Evolutionary conservation across 2,888 invertebrate genomes (phyloP), one percentile per base, ranked within the genome.

Genomic region (Acanthacorydalis orientalis): DNA sequence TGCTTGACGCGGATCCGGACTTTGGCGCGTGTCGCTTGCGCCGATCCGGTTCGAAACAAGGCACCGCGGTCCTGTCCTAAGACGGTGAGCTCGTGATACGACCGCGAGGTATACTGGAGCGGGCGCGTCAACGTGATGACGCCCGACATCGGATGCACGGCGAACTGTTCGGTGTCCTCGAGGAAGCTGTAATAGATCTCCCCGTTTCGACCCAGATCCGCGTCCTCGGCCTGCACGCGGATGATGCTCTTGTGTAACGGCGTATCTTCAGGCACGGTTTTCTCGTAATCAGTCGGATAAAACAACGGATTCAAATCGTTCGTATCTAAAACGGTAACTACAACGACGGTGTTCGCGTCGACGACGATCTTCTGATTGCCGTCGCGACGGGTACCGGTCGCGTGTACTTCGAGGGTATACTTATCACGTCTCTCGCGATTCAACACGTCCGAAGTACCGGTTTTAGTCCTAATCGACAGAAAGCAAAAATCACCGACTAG

Each of bases 111-210:
- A 56, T 80, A 84, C 51, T 76, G 72, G 48, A 95, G 71, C 12
- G 81, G 80, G 53, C 86, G 76, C 39, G 90, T 87, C 14, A 92
- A 70, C 12, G 84, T 83, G 50, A 96, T 78, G 31, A 87, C 78
- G 9, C 96, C 96, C 43, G 85, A 85, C 47, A 90, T 87, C 1
- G 95, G 92, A 65, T 97, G 92, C 49, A 98, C 81, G 34, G 90
- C 84, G 63, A 96, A 97, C 57, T 80, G 80, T 59, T 86, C 83
- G 41, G 83, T 87, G 49, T 77, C 74, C 55, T 86, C 80, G 44
- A 77, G 72, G 58, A 97, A 80, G 63, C 90, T 92, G 68, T 95
- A 97, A 68, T 96, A 96, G 56, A 97, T 89, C 69, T 96, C 92
- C 1, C 95, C 93, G 65, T 97, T 97, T 57, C 90, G 74, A 2